Conservation (phyloP, 2,113 vertebrate species). For the Spermophilus dauricus region DNA sequence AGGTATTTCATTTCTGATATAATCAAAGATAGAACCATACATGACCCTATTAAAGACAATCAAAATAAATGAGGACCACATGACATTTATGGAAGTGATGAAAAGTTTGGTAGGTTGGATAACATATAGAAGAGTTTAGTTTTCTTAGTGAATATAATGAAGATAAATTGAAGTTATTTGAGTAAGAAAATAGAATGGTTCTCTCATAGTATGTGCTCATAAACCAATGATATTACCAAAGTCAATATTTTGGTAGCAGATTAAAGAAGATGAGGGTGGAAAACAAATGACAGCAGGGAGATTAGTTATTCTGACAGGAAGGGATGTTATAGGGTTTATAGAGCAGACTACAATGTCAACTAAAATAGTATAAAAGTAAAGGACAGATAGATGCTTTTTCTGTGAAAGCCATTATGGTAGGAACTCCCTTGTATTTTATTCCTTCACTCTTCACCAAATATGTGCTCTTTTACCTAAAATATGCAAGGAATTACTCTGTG, state of each 20-base stretch:
- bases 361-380: not conserved
- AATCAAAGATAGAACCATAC: not conserved
- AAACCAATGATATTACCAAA: not conserved
- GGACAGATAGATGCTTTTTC: not conserved
- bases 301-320: not conserved
- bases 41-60: not conserved
- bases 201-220: not conserved
- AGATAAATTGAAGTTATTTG: not conserved
- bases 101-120: not conserved
- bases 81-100: not conserved
- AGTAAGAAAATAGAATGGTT: not conserved
- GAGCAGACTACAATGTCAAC: not conserved
- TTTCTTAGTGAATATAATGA: not conserved
- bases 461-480: too few relatives aligned
- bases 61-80: not conserved
- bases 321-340: not conserved
- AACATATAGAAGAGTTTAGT: not conserved
- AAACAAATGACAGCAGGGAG: not conserved
- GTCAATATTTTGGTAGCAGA: not conserved
- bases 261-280: not conserved
- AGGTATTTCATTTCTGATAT: not conserved
- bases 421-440: too few relatives aligned
- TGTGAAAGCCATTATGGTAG: too few relatives aligned
- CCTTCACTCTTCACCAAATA: too few relatives aligned
- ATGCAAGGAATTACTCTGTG: too few relatives aligned